Conservation (phyloP, 1,140 invertebrate species). For the Orius insidiosus region DNA sequence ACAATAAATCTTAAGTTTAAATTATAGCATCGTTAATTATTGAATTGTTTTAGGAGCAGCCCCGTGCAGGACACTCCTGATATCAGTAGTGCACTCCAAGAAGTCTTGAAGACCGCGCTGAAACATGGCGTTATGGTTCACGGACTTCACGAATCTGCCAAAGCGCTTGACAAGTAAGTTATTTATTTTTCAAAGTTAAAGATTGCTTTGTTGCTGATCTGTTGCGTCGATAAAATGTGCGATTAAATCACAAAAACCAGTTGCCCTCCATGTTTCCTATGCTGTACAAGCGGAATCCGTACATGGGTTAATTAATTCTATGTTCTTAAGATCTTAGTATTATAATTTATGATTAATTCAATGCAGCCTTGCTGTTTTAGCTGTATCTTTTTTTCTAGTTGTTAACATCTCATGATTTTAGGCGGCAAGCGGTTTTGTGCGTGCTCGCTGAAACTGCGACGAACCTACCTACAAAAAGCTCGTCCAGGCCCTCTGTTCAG, state of each 20-base stretch:
- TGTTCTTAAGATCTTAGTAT: too few species aligned
- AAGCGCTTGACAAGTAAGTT: slow-evolving; percentile 87
- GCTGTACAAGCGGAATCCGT: too few species aligned
- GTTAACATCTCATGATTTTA: slow-evolving; percentile 25
- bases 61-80: slow-evolving; percentile 40
- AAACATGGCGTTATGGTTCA: slow-evolving; percentile 89
- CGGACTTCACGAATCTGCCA: slow-evolving; percentile 91
- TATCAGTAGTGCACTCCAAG: slow-evolving; percentile 86
- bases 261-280: too few species aligned
- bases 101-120: slow-evolving; percentile 88
- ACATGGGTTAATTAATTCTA: too few species aligned
- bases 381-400: background rate
- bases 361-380: too few species aligned
- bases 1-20: too few species aligned
- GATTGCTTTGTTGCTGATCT: too few species aligned
- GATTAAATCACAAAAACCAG: too few species aligned
- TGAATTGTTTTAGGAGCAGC: background rate
- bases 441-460: slow-evolving; percentile 96
- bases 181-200: background rate
- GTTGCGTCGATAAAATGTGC: too few species aligned
- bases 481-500: slow-evolving; percentile 97
- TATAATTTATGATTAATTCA: too few species aligned
- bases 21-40: too few species aligned
- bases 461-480: slow-evolving; percentile 94
- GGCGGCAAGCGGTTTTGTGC: slow-evolving; percentile 87